Evolutionary conservation across 2,797 vertebrate species (phyloP), one percentile per base, ranked within the genome.

Genomic region (Schizopygopsis pylzovi): DNA sequence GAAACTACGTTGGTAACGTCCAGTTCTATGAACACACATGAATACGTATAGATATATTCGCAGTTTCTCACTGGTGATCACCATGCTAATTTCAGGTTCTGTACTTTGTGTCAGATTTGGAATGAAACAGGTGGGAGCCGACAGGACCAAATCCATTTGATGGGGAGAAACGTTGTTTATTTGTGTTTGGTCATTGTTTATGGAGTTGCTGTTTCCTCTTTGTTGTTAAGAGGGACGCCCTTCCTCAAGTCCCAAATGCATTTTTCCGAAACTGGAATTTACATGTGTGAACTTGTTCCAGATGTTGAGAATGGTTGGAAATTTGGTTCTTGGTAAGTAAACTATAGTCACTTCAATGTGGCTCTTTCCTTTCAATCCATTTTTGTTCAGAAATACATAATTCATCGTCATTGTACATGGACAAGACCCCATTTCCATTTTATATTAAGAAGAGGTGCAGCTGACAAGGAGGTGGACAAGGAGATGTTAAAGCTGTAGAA

Each of bases 241-340:
- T 63, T 61, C 54, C 54, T 78, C 37, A 79, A 61, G 54, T 78
- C 54, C 54, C 4, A 1, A 61, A 61, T n/a, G 33, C 43, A 59
- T 15, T n/a, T 10, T 84, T 33, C 91, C 92, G 91, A 90, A 90
- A 89, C 88, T 93, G 37, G 61, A 43, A 54, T 43, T 41, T 54
- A 4, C 4, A 67, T 11, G 16, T 70, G 59, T 25, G 22, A 45
- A 56, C n/a, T 77, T 54, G 45, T 33, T 84, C 72, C 72, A 43
- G 73, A 84, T 43, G 63, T 79, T 84, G 22, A 78, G 47, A 37
- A 68, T 67, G 72, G n/a, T 56, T 39, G 33, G 33, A 28, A n/a
- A 78, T 68, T 39, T 77, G 68, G 47, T 78, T 84, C 73, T 67
- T 41, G 18, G n/a, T 41, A 52, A 37, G 12, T 10, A 70, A 79